Evolutionary conservation across 2,113 vertebrate species (phyloP).

Genomic region (Martes martes): DNA sequence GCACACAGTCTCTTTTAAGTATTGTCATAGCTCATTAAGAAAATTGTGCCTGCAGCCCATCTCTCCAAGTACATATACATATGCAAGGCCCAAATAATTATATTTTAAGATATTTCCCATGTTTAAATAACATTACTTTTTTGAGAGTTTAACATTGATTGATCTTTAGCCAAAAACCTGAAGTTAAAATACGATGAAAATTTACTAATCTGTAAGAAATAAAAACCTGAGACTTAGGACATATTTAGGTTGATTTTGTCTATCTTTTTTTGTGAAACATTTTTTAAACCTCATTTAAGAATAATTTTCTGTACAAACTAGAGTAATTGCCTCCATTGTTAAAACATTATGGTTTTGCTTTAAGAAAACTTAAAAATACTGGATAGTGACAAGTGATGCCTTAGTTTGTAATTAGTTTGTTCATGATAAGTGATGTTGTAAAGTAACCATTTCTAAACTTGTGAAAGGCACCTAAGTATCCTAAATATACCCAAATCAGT

Average conservation of each 20-base stretch:
- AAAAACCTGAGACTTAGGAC: neutral
- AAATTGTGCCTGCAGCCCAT: conserved; percentile 51
- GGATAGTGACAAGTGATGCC: neutral
- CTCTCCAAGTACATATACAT: conserved; percentile 17
- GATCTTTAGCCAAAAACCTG: conserved; percentile 26
- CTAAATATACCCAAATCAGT: neutral
- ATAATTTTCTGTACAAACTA: neutral
- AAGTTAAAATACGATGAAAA: conserved; percentile 29
- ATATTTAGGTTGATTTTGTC: neutral
- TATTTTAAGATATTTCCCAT: conserved; percentile 37
- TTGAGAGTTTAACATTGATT: conserved; percentile 30
- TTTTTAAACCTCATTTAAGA: neutral
- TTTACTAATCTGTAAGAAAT: conserved; percentile 9
- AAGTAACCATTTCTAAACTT: neutral
- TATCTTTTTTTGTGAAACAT: neutral
- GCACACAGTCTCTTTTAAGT: conserved; percentile 16
- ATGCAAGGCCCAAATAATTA: conserved; percentile 21
- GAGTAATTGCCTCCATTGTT: neutral
- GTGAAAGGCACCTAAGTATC: neutral
- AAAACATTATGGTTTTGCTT: neutral
- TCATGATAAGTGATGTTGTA: neutral
- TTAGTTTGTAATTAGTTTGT: neutral
- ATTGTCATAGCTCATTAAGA: conserved; percentile 69
- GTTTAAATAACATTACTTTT: conserved; percentile 58
- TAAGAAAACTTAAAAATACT: neutral